Conservation (phyloP, 1,140 invertebrate genomes). For the Cataglyphis hispanica region DNA sequence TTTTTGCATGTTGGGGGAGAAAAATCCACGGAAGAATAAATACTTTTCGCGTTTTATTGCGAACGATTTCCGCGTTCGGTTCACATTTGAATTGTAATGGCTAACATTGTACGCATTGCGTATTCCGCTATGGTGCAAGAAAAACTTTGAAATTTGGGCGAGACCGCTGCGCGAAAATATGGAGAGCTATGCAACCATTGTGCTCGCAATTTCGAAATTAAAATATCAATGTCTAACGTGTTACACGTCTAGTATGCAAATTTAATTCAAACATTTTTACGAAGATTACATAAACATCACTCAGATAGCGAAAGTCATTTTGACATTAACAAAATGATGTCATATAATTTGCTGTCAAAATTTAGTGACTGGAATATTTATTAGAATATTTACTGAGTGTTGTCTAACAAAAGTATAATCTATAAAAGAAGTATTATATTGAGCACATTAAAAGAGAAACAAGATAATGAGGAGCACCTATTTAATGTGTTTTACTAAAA, state of each 20-base stretch:
- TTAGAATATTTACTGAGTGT: too few species aligned
- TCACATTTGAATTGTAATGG: neutral
- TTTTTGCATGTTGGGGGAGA: neutral
- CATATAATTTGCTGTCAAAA: too few species aligned
- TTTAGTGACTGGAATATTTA: too few species aligned
- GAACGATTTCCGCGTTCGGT: neutral
- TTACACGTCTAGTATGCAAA: slow-evolving; percentile 29
- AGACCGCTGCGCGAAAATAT: slow-evolving; percentile 41
- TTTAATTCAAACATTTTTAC: slow-evolving; percentile 42
- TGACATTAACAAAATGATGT: too few species aligned
- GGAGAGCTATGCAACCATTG: neutral
- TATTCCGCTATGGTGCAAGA: slow-evolving; percentile 55
- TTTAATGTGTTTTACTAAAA: neutral
- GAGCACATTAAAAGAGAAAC: neutral
- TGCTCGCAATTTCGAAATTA: slow-evolving; percentile 48
- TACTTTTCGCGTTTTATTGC: neutral
- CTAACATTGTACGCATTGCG: slow-evolving; percentile 34
- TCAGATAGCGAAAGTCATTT: too few species aligned
- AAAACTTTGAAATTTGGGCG: slow-evolving; percentile 50
- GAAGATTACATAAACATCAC: slow-evolving; percentile 27
- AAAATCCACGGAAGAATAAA: slow-evolving; percentile 7
- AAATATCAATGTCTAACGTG: slow-evolving; percentile 52
- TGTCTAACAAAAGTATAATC: neutral
- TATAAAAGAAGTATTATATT: neutral
- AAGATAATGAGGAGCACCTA: neutral